Base-by-base conservation (phyloP, 1,140 invertebrate species). In the Scaptomyza pallida region DNA sequence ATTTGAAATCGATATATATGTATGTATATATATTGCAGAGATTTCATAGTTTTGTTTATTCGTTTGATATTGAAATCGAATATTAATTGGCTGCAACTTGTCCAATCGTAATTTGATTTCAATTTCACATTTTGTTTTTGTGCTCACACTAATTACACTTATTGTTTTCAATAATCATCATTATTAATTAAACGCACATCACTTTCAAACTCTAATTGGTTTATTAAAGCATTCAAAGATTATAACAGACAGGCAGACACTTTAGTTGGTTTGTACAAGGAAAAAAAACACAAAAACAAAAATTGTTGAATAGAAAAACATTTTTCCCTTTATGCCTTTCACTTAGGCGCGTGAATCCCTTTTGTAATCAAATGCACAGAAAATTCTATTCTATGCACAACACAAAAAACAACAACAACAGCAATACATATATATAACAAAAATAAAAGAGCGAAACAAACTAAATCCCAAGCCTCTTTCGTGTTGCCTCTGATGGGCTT, bases 291-390 rank as follows among this genome's bases (percentile, higher is more conserved):
- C 23, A 23, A 23, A 56, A 68, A 81, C 50, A 41, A 74, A 74
- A 77, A 8, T 9, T 30, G 26, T 30, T 76, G 76, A 72, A 72
- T 64, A 56, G 48, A 69, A 56, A 45, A 69, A 68, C 63, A 68
- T 75, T 76, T n/a, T 74, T 48, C 64, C 67, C 67, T 81, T 30
- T 81, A 71, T 82, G 74, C 60, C 61, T 67, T 44, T 51, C 68
- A 71, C 70, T 85, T 76, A 80, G 82, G 81, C 80, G 82, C 80
- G 78, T 76, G 81, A 86, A 76, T 83, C 80, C 81, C 80, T 80
- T 83, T 83, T 83, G 80, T 83, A 86, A 83, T 83, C 80, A 83
- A 83, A 83, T 83, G 81, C 80, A 80, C 68, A 86, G 81, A 85
- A 83, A 83, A 80, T 86, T 85, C 69, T 85, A 70, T 83, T 85